Base-by-base conservation (phyloP, 2,113 vertebrate species). In the Pionites leucogaster region DNA sequence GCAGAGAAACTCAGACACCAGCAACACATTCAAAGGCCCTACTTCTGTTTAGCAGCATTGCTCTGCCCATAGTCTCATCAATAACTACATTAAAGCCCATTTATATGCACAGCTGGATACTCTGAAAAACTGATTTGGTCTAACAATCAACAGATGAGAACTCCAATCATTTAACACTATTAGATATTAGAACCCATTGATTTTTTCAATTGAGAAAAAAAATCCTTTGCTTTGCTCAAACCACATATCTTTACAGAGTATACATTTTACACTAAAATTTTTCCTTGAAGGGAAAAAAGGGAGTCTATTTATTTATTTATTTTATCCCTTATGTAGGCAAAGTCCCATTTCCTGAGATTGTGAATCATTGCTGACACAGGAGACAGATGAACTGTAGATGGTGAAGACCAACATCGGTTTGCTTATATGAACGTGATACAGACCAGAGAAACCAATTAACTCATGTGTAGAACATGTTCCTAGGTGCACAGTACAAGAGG, bases 31-130 rank as follows among this genome's bases (percentile, higher is more conserved):
- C 65, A 86, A 59, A 82, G 60, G 62, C 15, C 11, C 33, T 75
- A 25, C 23, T 81, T 96, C 81, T 79, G 59, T 71, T 88, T 64
- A 81, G 55, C 60, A 81, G 63, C 50, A 28, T 42, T 71, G 19
- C 29, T 88, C 42, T 90, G 50, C 68, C 72, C 39, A 31, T 27
- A 81, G 33, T 55, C 79, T 96, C 69, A 88, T 90, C 71, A 86
- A 64, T 79, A 88, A 79, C 47, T 88, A 75, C 44, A 60, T 75
- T 78, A 88, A 92, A 86, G 27, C 16, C 57, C 17, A 53, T 94
- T 93, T 90, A 60, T 88, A 92, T 64, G 42, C 95, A 88, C 88
- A 95, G 72, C 82, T 94, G 90, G 88, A 92, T 39, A 55, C 39
- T 62, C 52, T 71, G 72, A 68, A 86, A 90, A 86, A 50, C 44